phyloP scores from a whole-genome alignment of 2,113 vertebrate genomes.

The Bagarius yarrelli region DNA sequence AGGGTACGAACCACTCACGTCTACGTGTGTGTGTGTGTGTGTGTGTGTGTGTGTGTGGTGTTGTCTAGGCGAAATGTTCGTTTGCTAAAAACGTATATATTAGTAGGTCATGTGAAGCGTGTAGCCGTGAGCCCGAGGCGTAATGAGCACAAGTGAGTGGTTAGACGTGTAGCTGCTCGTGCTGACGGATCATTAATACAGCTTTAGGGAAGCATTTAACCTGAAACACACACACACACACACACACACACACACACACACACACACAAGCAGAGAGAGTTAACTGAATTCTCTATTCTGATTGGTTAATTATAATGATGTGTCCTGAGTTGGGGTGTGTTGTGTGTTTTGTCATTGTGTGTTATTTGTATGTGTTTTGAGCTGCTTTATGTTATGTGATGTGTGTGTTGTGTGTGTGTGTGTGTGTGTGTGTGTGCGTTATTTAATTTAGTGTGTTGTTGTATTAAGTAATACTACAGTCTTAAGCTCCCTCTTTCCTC shows the following conservation, averaged over 20 bases:
- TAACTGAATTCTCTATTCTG: not conserved
- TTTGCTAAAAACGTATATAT: not conserved
- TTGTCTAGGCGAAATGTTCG: not conserved
- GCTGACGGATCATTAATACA: slow-evolving; percentile 60
- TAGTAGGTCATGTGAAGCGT: not conserved
- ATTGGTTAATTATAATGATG: too few relatives aligned
- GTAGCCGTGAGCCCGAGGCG: not conserved
- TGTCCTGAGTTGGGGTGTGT: too few relatives aligned
- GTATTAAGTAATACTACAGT: too few relatives aligned
- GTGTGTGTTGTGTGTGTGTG: too few relatives aligned
- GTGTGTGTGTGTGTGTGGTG: slow-evolving; percentile 32
- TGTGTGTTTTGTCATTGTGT: too few relatives aligned
- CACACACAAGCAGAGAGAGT: not conserved
- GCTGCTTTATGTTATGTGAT: too few relatives aligned
- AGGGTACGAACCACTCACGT: slow-evolving; percentile 73
- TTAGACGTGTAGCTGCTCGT: slow-evolving; percentile 68
- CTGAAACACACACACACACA: not conserved
- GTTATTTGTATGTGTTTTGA: too few relatives aligned
- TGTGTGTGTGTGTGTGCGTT: too few relatives aligned
- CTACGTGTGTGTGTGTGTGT: not conserved
- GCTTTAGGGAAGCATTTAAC: slow-evolving; percentile 55
- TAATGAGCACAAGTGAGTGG: slow-evolving; percentile 42
- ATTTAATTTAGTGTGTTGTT: too few relatives aligned
- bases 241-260: not conserved
- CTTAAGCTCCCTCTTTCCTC: too few relatives aligned